Conservation (phyloP, 1,140 invertebrate genomes). For the Tetramorium simillimum region DNA sequence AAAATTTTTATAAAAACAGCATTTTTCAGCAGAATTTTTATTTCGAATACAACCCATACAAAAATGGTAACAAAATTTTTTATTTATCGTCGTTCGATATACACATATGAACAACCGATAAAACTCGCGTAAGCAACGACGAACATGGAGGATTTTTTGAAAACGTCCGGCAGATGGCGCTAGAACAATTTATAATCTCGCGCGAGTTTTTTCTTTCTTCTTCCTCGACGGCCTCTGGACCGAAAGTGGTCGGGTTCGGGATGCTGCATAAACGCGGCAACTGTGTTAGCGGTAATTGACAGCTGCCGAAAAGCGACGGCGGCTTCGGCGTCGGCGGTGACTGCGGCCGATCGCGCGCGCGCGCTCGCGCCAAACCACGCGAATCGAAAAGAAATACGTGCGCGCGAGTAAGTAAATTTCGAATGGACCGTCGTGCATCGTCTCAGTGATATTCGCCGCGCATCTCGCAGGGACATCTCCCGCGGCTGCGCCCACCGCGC, state of each 20-base stretch:
- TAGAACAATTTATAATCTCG: not conserved
- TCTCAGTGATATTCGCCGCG: not conserved
- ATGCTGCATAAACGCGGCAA: slow-evolving; percentile 77
- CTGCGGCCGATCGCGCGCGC: not conserved
- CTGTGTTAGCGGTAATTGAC: slow-evolving; percentile 79
- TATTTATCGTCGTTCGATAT: not conserved
- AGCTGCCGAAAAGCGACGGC: slow-evolving; percentile 81
- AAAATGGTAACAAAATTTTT: not conserved
- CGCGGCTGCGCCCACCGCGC: not conserved
- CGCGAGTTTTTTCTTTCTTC: slow-evolving; percentile 24
- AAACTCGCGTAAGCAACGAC: not conserved
- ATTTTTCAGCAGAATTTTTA: not conserved
- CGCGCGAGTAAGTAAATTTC: not conserved
- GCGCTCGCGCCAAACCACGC: not conserved
- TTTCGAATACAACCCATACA: too few relatives aligned
- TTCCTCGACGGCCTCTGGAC: slow-evolving; percentile 61
- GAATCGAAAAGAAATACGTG: not conserved
- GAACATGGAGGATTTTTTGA: not conserved
- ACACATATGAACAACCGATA: not conserved
- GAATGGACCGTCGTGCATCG: not conserved
- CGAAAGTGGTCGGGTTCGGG: slow-evolving; percentile 71
- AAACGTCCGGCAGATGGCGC: not conserved
- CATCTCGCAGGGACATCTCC: slow-evolving; percentile 10
- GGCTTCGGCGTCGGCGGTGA: not conserved
- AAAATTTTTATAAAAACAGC: not conserved